Percentiles rank a stretch among this genome's conserved stretches.
phyloP scores from a whole-genome alignment of 2,888 invertebrate species.

The Microctonus hyperodae region DNA sequence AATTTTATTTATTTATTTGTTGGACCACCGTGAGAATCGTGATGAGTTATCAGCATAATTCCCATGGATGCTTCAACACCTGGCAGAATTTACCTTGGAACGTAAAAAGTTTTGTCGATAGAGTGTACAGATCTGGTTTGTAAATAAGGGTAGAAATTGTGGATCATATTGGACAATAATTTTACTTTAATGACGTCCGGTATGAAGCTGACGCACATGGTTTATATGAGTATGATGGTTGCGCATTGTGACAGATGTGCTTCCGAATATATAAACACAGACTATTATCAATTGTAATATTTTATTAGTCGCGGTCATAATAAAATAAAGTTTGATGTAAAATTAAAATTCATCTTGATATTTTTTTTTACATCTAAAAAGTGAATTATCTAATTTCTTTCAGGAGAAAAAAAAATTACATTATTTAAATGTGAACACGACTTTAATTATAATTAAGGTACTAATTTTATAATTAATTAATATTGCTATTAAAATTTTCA shows the following conservation, averaged over 20 bases:
- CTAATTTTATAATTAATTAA: no score
- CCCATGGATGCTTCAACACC: slow-evolving; percentile 61
- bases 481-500: no score
- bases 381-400: no score
- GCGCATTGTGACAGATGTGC: slow-evolving; percentile 53
- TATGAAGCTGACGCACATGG: slow-evolving; percentile 52
- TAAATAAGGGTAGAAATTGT: slow-evolving; percentile 31
- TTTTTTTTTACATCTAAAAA: no score
- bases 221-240: slow-evolving; percentile 44
- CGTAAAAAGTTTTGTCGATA: slow-evolving; percentile 52
- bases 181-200: slow-evolving; percentile 56
- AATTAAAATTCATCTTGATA: background rate
- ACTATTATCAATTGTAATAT: slow-evolving; percentile 36
- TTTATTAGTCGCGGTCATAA: slow-evolving; percentile 22
- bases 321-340: slow-evolving; percentile 7
- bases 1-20: slow-evolving; percentile 27
- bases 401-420: no score
- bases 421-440: no score
- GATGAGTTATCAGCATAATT: slow-evolving; percentile 62
- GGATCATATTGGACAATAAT: slow-evolving; percentile 50
- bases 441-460: no score
- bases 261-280: slow-evolving; percentile 35
- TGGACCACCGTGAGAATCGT: slow-evolving; percentile 59
- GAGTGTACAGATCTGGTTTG: slow-evolving; percentile 39
- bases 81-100: slow-evolving; percentile 50